phyloP scores from a whole-genome alignment of 2,888 invertebrate genomes.

The Gymnosoma rotundatum region DNA sequence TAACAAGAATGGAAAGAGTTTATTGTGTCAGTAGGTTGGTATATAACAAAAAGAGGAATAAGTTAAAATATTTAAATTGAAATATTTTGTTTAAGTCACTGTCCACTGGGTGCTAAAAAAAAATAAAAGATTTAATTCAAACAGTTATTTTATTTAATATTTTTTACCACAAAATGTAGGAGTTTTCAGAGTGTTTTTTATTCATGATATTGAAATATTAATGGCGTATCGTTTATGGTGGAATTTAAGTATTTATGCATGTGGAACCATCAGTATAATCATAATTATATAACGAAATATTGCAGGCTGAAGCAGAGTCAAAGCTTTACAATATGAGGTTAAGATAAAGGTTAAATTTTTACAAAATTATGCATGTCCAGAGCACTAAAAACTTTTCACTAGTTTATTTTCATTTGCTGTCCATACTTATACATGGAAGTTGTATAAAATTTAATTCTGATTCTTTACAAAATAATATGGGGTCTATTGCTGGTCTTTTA shows the following conservation, averaged over 20 bases:
- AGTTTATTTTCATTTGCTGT: too few species aligned
- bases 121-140: conserved; percentile 48
- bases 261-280: background rate
- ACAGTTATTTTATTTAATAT: conserved; percentile 42
- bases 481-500: too few species aligned
- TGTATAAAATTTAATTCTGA: too few species aligned
- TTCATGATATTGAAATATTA: conserved; percentile 10
- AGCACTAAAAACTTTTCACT: too few species aligned
- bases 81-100: conserved; percentile 21
- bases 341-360: too few species aligned
- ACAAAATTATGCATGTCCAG: too few species aligned
- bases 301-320: too few species aligned
- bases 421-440: too few species aligned
- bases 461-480: too few species aligned
- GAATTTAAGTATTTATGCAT: conserved; percentile 25
- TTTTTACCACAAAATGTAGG: conserved; percentile 44
- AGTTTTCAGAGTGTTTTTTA: conserved; percentile 17
- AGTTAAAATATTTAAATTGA: conserved; percentile 38
- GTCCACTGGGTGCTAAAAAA: conserved; percentile 1
- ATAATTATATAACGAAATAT: background rate
- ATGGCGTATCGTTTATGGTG: conserved; percentile 8
- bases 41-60: conserved; percentile 1
- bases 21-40: background rate
- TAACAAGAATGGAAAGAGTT: conserved; percentile 1
- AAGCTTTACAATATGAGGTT: too few species aligned